These are phyloP conservation scores for Drosophila birchii DNA, from an alignment of 2,888 invertebrate species.

Conservation along the genomic window DNA sequence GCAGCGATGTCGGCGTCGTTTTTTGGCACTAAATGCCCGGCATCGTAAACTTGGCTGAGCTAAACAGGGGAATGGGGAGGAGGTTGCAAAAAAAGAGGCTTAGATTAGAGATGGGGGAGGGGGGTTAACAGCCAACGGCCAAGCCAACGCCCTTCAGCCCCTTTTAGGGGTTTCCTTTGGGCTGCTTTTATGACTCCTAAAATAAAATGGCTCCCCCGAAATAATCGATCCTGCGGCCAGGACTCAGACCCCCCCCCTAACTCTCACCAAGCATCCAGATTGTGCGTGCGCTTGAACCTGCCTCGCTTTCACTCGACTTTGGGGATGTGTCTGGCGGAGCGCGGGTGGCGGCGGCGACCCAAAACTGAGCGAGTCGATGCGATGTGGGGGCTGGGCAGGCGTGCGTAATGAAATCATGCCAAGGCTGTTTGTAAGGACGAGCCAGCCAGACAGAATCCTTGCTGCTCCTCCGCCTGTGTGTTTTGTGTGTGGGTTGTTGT, in stretches of 20 bases:
- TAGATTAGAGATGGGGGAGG: conserved; percentile 50
- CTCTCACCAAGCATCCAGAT: conserved; percentile 12
- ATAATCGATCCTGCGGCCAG: conserved; percentile 65
- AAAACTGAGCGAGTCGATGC: conserved; percentile 42
- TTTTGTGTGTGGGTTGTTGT: background rate
- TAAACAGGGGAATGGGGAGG: background rate
- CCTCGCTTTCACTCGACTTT: conserved; percentile 56
- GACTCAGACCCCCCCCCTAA: background rate
- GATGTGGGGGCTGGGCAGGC: conserved; percentile 35
- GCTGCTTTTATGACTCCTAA: conserved; percentile 46
- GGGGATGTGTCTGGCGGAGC: conserved; percentile 74
- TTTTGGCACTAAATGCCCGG: conserved; percentile 59
- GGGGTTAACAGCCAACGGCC: conserved; percentile 2
- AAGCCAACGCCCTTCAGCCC: conserved; percentile 51
- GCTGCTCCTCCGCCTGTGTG: background rate
- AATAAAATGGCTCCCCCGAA: conserved; percentile 57
- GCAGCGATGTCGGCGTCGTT: conserved; percentile 47
- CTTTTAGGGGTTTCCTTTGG: conserved; percentile 28
- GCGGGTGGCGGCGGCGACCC: conserved; percentile 66
- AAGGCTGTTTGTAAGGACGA: conserved; percentile 65
- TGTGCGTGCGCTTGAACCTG: conserved; percentile 65
- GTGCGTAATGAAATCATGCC: conserved; percentile 79
- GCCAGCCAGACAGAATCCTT: conserved; percentile 30
- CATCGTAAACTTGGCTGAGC: conserved; percentile 19
- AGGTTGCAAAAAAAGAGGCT: conserved; percentile 56